phyloP scores from a whole-genome alignment of 92 coral and sea anemone genomes.

The Zoanthus sociatus region DNA sequence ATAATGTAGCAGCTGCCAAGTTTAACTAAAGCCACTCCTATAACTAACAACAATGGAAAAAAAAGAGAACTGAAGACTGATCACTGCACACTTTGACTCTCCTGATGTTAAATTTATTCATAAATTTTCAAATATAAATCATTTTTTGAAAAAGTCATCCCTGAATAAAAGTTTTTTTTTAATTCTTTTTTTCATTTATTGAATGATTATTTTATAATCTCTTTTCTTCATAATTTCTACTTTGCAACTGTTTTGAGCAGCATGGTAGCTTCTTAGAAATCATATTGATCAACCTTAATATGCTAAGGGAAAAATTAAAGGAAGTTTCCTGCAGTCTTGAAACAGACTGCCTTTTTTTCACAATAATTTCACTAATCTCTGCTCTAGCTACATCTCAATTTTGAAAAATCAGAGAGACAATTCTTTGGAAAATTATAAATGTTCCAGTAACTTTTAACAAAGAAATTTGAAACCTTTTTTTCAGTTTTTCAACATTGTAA shows the following conservation, averaged over 20 bases:
- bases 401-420: neutral
- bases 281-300: constrained; percentile 18
- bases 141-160: too few relatives aligned
- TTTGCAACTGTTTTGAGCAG: neutral
- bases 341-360: neutral
- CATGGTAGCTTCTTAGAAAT: neutral
- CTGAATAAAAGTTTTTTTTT: too few relatives aligned
- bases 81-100: too few relatives aligned
- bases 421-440: neutral
- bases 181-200: too few relatives aligned
- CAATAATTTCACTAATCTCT: neutral
- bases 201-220: too few relatives aligned
- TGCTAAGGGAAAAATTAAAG: neutral
- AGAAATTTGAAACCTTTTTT: neutral
- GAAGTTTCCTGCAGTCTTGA: constrained; percentile 33
- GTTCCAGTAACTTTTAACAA: neutral
- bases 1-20: neutral
- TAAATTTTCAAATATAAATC: too few relatives aligned
- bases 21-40: neutral
- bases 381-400: neutral
- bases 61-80: neutral
- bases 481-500: too few relatives aligned
- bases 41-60: neutral
- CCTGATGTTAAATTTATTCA: too few relatives aligned
- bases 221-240: too few relatives aligned